Conservation (phyloP, 2,888 invertebrate species). For the Acleris holmiana region DNA sequence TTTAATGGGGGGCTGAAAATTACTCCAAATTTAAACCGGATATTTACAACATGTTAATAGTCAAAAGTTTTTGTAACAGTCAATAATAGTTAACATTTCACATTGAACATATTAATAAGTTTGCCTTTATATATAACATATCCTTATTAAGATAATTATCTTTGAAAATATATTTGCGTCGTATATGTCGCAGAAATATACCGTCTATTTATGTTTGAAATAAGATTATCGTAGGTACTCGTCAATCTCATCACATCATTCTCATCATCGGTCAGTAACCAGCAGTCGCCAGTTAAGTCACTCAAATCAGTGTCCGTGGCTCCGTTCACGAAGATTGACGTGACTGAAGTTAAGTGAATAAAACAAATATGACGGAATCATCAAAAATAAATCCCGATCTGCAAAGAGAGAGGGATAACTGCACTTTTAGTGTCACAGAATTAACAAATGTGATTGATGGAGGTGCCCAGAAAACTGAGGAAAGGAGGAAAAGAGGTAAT, state of each 20-base stretch:
- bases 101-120: constrained; percentile 12
- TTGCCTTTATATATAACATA: constrained; percentile 13
- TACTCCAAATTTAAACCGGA: too few species aligned
- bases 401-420: constrained; percentile 88
- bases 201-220: too few species aligned
- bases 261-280: not conserved
- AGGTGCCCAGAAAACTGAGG: constrained; percentile 88
- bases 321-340: constrained; percentile 28
- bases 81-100: too few species aligned
- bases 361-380: constrained; percentile 48
- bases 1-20: too few species aligned
- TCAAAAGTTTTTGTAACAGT: too few species aligned
- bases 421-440: constrained; percentile 90
- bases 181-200: too few species aligned
- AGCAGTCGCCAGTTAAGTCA: not conserved
- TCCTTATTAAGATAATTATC: constrained; percentile 17
- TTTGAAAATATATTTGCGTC: not conserved
- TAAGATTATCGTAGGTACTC: too few species aligned
- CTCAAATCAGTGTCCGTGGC: constrained; percentile 22
- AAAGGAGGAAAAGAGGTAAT: constrained; percentile 83
- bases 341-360: constrained; percentile 13
- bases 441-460: constrained; percentile 92
- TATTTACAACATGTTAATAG: too few species aligned
- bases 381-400: constrained; percentile 87
- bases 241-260: too few species aligned